Evolutionary conservation across 2,888 invertebrate species (phyloP), one percentile per base, ranked within the genome.

Genomic region (Suillia variegata): DNA sequence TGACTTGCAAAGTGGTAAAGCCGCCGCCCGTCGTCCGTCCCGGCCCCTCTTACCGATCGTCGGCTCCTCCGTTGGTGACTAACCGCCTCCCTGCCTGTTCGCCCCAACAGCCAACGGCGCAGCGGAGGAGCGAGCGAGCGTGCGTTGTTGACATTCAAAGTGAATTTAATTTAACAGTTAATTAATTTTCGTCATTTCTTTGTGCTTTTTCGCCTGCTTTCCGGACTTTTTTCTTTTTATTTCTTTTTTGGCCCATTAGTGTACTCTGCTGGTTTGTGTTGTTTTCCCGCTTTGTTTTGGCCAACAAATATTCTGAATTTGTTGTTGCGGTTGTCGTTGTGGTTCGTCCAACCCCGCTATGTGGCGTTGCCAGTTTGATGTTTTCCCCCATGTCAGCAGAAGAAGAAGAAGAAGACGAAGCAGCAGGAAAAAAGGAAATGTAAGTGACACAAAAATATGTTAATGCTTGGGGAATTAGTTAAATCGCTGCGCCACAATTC

Each of bases 101-200:
- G n/a, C n/a, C n/a, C n/a, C n/a, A n/a, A n/a, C n/a, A n/a, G n/a
- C n/a, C n/a, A n/a, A n/a, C n/a, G n/a, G n/a, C n/a, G n/a, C n/a
- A n/a, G n/a, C n/a, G n/a, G n/a, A n/a, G n/a, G n/a, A 48, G 33
- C 62, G 65, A 66, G 56, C 59, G 59, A 54, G 48, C 58, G 21
- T 62, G 55, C 54, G 45, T 20, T 45, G 45, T 45, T 45, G 45
- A 45, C 45, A 45, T 18, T 13, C 45, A 73, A 64, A 64, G 64
- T 66, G 64, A 67, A 73, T 75, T 76, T 70, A 67, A 74, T 75
- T 77, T 68, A 62, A 67, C 67, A 69, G 70, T 70, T 77, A 77
- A 77, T 77, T 75, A 71, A 73, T 71, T 73, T 73, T 75, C 59
- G 42, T 61, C 59, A 52, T 57, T 64, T 55, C 50, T 61, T 61